Evolutionary conservation across 2,113 vertebrate species (phyloP).

Genomic region (Festucalex cinctus): DNA sequence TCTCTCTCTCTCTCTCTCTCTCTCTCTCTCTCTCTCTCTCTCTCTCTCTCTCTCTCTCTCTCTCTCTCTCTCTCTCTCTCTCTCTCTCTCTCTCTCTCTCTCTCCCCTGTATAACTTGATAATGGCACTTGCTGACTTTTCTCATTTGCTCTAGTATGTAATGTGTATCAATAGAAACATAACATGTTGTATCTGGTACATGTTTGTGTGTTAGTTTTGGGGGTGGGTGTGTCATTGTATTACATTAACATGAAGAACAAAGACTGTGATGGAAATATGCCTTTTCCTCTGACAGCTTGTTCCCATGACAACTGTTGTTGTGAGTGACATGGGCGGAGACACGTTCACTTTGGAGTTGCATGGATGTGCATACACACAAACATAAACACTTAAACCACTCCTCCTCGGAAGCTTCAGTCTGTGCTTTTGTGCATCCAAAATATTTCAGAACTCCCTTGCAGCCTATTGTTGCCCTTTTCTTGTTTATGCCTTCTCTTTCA

Average conservation of each 20-base stretch:
- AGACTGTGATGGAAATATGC: slow-evolving; percentile 51
- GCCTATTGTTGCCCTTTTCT: slow-evolving; percentile 29
- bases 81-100: too few relatives aligned
- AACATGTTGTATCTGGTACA: not conserved
- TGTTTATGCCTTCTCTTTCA: slow-evolving; percentile 58
- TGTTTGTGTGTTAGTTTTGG: not conserved
- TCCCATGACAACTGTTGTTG: slow-evolving; percentile 61
- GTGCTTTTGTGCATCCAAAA: slow-evolving; percentile 31
- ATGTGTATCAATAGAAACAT: slow-evolving; percentile 9
- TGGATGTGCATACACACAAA: slow-evolving; percentile 34
- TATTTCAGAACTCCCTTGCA: slow-evolving; percentile 42
- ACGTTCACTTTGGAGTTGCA: slow-evolving; percentile 12
- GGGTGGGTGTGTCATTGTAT: slow-evolving; percentile 19
- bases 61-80: too few relatives aligned
- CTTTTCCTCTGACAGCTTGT: slow-evolving; percentile 58
- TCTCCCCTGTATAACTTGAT: too few relatives aligned
- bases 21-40: too few relatives aligned
- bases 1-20: too few relatives aligned
- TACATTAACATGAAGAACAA: slow-evolving; percentile 47
- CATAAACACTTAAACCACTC: slow-evolving; percentile 9
- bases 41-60: too few relatives aligned
- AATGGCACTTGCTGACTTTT: not conserved
- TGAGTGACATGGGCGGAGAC: slow-evolving; percentile 51
- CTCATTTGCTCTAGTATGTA: not conserved
- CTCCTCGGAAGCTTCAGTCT: slow-evolving; percentile 33